Conservation (phyloP, 2,113 vertebrate genomes). For the Phyllostomus hastatus region DNA sequence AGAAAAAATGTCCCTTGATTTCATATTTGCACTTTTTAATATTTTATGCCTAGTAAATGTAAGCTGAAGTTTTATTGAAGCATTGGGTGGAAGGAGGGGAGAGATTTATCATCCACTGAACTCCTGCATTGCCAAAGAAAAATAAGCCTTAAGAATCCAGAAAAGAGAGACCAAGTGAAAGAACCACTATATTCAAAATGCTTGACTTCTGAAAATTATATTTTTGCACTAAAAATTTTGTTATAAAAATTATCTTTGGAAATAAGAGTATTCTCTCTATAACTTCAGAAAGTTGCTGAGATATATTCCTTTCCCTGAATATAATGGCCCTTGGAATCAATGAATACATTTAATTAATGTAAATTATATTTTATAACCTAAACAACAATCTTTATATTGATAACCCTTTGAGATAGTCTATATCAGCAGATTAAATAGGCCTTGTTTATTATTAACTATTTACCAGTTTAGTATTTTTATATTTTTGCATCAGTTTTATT, state of each 20-base stretch:
- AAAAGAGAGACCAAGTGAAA: not conserved
- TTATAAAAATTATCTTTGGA: not conserved
- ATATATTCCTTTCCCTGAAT: not conserved
- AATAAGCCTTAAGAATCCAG: constrained; percentile 1
- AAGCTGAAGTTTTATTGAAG: not conserved
- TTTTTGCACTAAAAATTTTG: not conserved
- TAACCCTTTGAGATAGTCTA: not conserved
- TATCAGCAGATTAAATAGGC: not conserved
- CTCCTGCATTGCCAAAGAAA: not conserved
- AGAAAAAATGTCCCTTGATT: not conserved
- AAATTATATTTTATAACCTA: not conserved
- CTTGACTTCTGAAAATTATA: not conserved
- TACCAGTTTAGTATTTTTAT: not conserved
- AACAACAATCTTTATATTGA: not conserved
- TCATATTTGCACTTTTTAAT: not conserved
- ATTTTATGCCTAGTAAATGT: not conserved
- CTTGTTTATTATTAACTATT: not conserved
- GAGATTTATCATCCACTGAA: not conserved
- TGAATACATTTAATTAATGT: not conserved
- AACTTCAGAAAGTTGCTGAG: not conserved
- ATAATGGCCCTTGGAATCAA: not conserved
- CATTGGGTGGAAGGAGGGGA: not conserved
- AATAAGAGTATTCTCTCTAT: not conserved
- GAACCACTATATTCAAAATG: not conserved
- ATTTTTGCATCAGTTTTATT: not conserved